Conservation (phyloP, 1,140 invertebrate species). For the Leptinotarsa undecemlineata region DNA sequence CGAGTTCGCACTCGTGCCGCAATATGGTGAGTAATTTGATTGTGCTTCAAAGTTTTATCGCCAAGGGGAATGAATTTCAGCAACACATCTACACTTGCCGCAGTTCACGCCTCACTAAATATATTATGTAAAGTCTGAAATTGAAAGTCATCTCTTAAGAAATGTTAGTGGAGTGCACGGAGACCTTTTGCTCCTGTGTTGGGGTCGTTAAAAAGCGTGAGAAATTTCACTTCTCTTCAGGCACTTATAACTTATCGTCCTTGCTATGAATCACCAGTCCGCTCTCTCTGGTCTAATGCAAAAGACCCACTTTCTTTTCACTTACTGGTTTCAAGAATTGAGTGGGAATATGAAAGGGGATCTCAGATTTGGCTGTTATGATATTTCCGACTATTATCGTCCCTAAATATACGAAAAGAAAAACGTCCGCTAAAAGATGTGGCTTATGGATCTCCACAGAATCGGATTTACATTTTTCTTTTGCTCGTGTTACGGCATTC, state of each 20-base stretch:
- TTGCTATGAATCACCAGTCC: conserved; percentile 34
- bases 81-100: conserved; percentile 26
- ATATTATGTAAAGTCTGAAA: conserved; percentile 51
- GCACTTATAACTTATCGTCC: conserved; percentile 35
- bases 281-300: conserved; percentile 22
- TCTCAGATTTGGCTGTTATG: conserved; percentile 22
- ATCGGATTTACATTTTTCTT: conserved; percentile 13
- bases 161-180: conserved; percentile 31
- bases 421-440: conserved; percentile 7
- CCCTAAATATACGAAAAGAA: conserved; percentile 2
- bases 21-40: conserved; percentile 52
- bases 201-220: conserved; percentile 42
- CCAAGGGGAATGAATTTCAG: conserved; percentile 46
- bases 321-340: conserved; percentile 24
- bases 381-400: conserved; percentile 13
- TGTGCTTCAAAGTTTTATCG: conserved; percentile 50
- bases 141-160: conserved; percentile 49
- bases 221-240: conserved; percentile 37
- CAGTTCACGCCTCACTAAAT: conserved; percentile 42
- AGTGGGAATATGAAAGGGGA: conserved; percentile 18
- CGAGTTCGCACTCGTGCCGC: conserved; percentile 44
- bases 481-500: not conserved
- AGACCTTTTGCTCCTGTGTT: conserved; percentile 21
- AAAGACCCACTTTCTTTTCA: conserved; percentile 24
- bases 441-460: not conserved